Conservation (phyloP, 2,888 invertebrate species). For the Aquatica leii region DNA sequence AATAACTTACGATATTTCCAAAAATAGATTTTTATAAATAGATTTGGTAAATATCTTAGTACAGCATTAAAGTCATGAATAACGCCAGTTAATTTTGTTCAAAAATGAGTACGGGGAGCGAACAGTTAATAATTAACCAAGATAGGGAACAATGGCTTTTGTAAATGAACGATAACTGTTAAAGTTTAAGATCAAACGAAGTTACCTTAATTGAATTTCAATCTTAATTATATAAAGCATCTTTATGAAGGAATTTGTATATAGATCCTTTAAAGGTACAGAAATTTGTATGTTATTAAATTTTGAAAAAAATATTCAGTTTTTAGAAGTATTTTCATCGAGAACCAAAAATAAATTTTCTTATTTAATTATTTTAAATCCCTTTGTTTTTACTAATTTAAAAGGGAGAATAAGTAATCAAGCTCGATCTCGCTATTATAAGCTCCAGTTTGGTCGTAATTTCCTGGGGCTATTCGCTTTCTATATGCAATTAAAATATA, state of each 20-base stretch:
- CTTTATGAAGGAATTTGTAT: not conserved
- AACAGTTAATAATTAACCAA: slow-evolving; percentile 4
- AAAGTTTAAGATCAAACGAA: slow-evolving; percentile 3
- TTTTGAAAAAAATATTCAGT: not conserved
- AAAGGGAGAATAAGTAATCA: slow-evolving; percentile 3
- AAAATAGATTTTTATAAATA: no score
- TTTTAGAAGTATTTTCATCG: no score
- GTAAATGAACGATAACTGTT: slow-evolving; percentile 3
- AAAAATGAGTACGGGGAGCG: not conserved
- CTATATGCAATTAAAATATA: not conserved
- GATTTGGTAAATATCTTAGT: not conserved
- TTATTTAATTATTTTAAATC: slow-evolving; percentile 5
- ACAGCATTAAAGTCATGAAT: not conserved
- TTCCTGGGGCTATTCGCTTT: not conserved
- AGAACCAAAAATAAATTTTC: not conserved
- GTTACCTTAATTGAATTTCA: slow-evolving; percentile 5
- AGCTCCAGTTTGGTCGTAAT: slow-evolving; percentile 1
- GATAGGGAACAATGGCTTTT: slow-evolving; percentile 1
- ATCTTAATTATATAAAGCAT: not conserved
- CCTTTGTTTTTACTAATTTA: slow-evolving; percentile 2
- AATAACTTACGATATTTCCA: no score
- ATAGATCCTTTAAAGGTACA: not conserved
- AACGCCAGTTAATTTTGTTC: slow-evolving; percentile 1
- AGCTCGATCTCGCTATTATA: slow-evolving; percentile 1
- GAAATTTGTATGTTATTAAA: not conserved